Base-by-base conservation (phyloP, 1,140 invertebrate species). In the Spodoptera frugiperda region DNA sequence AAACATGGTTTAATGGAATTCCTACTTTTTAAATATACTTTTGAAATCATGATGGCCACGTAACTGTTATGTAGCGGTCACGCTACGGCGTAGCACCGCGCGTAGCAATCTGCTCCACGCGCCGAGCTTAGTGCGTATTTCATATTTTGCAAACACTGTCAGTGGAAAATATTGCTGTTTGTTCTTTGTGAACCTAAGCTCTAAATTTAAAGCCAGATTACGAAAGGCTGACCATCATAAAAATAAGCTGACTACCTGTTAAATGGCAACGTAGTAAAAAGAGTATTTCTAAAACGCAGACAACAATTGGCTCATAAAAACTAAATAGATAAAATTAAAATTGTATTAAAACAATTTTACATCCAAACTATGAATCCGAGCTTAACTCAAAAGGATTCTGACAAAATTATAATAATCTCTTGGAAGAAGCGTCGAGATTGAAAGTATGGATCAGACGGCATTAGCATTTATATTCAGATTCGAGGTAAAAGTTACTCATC, bases 391-490 rank as follows among this genome's bases (percentile, higher is more conserved):
- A n/a, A 88, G 88, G 87, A 87, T 91, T 91, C 77, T 68, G 80
- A 79, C 76, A 68, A 85, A 90, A 91, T 91, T 91, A 90, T 90
- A 89, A 91, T 90, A 91, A 91, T 91, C 87, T 89, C 85, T 85
- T 82, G 85, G 88, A 90, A 88, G 89, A 88, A 86, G 81, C 79
- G 83, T 65, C 48, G 48, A 57, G 84, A 89, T 90, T 89, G 88
- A 86, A 89, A 90, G 87, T 91, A 90, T 90, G 88, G 88, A 89
- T 91, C 85, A 85, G 85, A 76, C 81, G 79, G 83, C 76, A 88
- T 90, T 91, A 87, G 84, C 89, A 91, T 91, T 90, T 91, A 90
- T 88, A 90, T 90, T 90, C 88, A 89, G 87, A 88, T 87, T 91
- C 74, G 81, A 82, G 86, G 83, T 86, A 84, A 78, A 88, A 91